Percentiles rank a stretch among this genome's conserved stretches.
Evolutionary conservation across 1,140 invertebrate species (phyloP).

Genomic region (Rhagoletis pomonella): DNA sequence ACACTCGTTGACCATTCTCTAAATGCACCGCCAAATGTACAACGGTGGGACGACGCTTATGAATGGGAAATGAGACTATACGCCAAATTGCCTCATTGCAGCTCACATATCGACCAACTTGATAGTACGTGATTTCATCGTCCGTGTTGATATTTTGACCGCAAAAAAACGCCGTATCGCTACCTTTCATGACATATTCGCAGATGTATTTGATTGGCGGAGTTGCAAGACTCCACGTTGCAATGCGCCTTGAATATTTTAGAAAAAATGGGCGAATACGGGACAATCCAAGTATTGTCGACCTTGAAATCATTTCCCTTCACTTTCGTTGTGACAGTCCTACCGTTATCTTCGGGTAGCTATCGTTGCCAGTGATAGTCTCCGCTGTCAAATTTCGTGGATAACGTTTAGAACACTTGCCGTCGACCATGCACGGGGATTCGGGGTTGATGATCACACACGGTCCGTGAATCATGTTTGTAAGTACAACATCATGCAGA

Average conservation of each 20-base stretch:
- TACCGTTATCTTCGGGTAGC: conserved; percentile 73
- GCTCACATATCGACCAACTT: conserved; percentile 61
- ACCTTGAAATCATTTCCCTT: conserved; percentile 54
- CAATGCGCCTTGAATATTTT: conserved; percentile 63
- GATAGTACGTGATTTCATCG: conserved; percentile 61
- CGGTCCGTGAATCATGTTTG: conserved; percentile 75
- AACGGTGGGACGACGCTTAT: conserved; percentile 61
- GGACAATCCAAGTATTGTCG: conserved; percentile 58
- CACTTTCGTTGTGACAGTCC: background rate
- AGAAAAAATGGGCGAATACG: conserved; percentile 61
- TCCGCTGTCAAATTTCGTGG: conserved; percentile 57
- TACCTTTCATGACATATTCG: conserved; percentile 62
- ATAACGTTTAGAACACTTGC: conserved; percentile 44
- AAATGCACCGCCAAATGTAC: too few species aligned
- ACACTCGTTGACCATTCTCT: too few species aligned
- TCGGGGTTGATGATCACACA: conserved; percentile 60
- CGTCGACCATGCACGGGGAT: conserved; percentile 42
- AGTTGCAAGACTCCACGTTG: conserved; percentile 66
- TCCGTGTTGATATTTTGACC: conserved; percentile 60
- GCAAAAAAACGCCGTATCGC: conserved; percentile 64
- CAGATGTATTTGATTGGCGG: too few species aligned
- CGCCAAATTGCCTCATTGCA: conserved; percentile 60
- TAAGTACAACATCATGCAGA: conserved; percentile 72
- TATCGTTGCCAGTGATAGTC: conserved; percentile 64
- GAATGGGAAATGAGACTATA: conserved; percentile 60